Base-by-base conservation (phyloP, 2,888 invertebrate genomes). In the Strigamia crassipes region DNA sequence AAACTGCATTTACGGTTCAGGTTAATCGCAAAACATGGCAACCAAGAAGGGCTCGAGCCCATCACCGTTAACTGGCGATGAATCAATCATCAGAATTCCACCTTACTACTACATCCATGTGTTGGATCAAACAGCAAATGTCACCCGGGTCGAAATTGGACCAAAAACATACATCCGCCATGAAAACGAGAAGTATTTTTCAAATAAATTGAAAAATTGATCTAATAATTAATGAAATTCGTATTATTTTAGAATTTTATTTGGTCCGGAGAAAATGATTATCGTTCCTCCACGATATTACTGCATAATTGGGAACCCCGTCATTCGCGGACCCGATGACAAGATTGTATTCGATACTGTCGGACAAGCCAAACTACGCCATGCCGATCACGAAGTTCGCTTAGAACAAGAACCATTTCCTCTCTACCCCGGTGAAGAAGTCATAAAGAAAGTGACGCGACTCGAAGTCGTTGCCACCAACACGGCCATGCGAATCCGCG, bases 381-480 rank as follows among this genome's bases (percentile, higher is more conserved):
- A 89, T 85, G 90, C 89, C 82, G 89, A 90, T 84, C 87, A 87
- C 82, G 90, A 90, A 83, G 88, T 89, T 82, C 86, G 89, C n/a
- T 86, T 89, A 41, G 86, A 89, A 21, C 89, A 89, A 84, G 89
- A 89, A 13, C 89, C 90, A 3, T 90, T 90, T 84, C 89, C 90
- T 13, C 86, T 90, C 15, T 90, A 88, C 85, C 89, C 89, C 18
- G 89, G 90, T 21, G 90, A 90, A 85, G 79, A 78, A 6, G 80
- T 87, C 4, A 81, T 83, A 10, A 66, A 79, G 80, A 84, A 79
- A 34, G 87, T 88, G 5, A 87, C 87, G 10, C 86, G 87, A 15
- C 84, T 89, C 81, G 87, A 86, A 84, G 87, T 89, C 21, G 89
- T 89, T 3, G 85, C 86, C 13, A 87, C 89, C n/a, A 88, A 89